Evolutionary conservation across 2,888 invertebrate species (phyloP).

Genomic region (Yponomeuta cagnagella): DNA sequence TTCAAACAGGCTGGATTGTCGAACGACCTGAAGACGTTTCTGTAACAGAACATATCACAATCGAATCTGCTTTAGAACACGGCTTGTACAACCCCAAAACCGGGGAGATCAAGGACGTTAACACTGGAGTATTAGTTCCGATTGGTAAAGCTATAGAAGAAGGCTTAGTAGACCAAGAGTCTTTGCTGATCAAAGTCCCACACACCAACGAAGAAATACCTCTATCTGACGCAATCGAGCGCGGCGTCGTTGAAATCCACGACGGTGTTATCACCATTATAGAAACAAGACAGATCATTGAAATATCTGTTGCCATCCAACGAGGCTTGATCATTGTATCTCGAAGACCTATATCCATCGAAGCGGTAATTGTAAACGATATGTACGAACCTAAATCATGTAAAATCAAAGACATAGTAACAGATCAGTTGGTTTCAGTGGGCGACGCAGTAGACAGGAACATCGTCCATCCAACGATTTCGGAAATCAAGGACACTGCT

Average conservation of each 20-base stretch:
- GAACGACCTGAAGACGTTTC: slow-evolving; percentile 79
- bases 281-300: slow-evolving; percentile 80
- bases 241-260: slow-evolving; percentile 84
- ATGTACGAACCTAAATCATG: slow-evolving; percentile 82
- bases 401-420: slow-evolving; percentile 82
- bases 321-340: slow-evolving; percentile 81
- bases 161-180: slow-evolving; percentile 85
- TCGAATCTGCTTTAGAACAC: slow-evolving; percentile 81
- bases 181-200: slow-evolving; percentile 84
- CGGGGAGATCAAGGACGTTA: slow-evolving; percentile 77
- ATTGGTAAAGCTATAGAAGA: slow-evolving; percentile 86
- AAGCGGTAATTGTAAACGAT: slow-evolving; percentile 83
- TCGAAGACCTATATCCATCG: slow-evolving; percentile 84
- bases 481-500: slow-evolving; percentile 86
- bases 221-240: slow-evolving; percentile 87
- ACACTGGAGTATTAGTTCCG: slow-evolving; percentile 77
- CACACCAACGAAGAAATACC: slow-evolving; percentile 84
- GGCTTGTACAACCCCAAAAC: slow-evolving; percentile 81
- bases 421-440: slow-evolving; percentile 82
- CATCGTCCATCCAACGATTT: slow-evolving; percentile 87
- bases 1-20: slow-evolving; percentile 86
- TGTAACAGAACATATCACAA: slow-evolving; percentile 75
- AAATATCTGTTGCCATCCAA: slow-evolving; percentile 82
- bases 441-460: slow-evolving; percentile 86
- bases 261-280: slow-evolving; percentile 82